Conservation (phyloP, 2,797 vertebrate genomes). For the Phoebastria nigripes region DNA sequence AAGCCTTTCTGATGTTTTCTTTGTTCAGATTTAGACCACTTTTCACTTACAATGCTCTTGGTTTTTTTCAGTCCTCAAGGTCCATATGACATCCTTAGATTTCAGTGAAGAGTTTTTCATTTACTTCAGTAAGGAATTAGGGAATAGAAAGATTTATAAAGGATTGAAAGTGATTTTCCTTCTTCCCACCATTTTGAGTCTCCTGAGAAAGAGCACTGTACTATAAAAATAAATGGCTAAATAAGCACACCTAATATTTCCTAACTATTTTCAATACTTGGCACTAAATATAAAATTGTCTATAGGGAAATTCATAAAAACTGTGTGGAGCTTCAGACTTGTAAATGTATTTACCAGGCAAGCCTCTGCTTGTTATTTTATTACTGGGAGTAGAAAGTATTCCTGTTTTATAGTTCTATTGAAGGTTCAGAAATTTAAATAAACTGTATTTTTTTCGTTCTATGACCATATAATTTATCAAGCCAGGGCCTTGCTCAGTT, state of each 20-base stretch:
- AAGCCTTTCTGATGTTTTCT: not conserved
- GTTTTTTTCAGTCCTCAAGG: not conserved
- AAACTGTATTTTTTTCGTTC: slow-evolving; percentile 15
- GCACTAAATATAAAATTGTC: not conserved
- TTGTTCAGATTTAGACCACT: not conserved
- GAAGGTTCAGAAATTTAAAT: slow-evolving; percentile 26
- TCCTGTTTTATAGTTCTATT: slow-evolving; percentile 17
- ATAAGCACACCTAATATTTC: not conserved
- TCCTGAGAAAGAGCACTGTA: not conserved
- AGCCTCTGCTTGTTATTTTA: slow-evolving; percentile 21
- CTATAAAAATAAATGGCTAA: not conserved
- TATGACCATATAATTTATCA: slow-evolving; percentile 48
- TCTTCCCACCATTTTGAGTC: not conserved
- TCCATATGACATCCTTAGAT: not conserved
- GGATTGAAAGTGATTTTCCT: not conserved
- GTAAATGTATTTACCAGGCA: slow-evolving; percentile 25
- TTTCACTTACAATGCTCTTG: not conserved
- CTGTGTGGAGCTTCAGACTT: not conserved
- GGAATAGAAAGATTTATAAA: not conserved
- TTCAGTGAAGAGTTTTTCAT: not conserved
- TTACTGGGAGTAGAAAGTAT: not conserved
- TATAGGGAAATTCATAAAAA: not conserved
- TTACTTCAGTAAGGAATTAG: not conserved
- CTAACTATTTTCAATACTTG: not conserved
- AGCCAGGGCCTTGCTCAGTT: slow-evolving; percentile 21